phyloP scores from a whole-genome alignment of 2,113 vertebrate species.

The Bettongia penicillata region DNA sequence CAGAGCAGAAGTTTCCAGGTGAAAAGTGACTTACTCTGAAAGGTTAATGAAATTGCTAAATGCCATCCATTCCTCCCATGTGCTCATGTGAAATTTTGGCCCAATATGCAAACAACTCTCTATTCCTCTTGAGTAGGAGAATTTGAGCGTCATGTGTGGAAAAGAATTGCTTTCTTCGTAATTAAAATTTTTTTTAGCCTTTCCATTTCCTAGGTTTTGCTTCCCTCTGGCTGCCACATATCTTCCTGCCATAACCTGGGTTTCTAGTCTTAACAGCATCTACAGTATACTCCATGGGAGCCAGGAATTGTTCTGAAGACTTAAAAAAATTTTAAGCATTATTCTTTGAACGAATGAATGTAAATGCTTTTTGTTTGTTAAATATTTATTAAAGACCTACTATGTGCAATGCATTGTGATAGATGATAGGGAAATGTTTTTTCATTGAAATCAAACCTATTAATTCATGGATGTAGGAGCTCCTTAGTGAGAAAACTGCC shows the following conservation, averaged over 20 bases:
- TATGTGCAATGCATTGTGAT: neutral
- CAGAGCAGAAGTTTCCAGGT: neutral
- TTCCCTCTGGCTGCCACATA: neutral
- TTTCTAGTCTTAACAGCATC: neutral
- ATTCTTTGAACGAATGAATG: neutral
- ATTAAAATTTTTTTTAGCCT: neutral
- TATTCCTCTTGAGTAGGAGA: neutral
- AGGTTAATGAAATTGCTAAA: slow-evolving; percentile 4
- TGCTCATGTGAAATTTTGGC: neutral
- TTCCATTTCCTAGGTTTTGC: neutral
- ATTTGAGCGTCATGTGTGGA: neutral
- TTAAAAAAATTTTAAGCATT: neutral
- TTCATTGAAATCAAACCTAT: neutral
- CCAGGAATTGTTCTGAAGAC: neutral
- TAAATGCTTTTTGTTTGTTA: neutral
- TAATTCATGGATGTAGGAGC: neutral
- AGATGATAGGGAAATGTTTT: neutral
- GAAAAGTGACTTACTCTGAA: neutral
- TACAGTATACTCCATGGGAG: neutral
- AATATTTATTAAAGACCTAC: neutral
- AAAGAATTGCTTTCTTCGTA: neutral
- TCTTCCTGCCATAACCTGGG: neutral
- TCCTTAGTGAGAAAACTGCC: neutral
- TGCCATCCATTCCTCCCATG: neutral
- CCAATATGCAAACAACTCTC: neutral